Base-by-base conservation (phyloP, 1,140 invertebrate species). In the Drosophila simulans region DNA sequence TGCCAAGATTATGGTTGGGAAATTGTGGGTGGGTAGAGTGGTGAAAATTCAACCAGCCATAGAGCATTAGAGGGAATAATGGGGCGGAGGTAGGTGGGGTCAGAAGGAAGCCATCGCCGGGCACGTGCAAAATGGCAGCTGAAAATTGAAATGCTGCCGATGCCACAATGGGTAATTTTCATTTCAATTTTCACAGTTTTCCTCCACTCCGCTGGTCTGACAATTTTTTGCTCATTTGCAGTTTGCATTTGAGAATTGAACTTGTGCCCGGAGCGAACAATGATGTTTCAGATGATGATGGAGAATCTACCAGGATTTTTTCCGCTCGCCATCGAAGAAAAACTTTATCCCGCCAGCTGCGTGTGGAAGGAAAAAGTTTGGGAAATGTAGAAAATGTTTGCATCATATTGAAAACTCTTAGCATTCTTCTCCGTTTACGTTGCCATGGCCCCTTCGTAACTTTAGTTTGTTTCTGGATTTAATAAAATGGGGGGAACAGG, bases 121-220 rank as follows among this genome's bases (percentile, higher is more conserved):
- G 79, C 84, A 89, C 84, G 84, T 88, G 84, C 84, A 89, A 77
- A 72, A 83, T 88, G 83, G 79, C 65, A 83, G 55, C 76, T 79
- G 57, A 80, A 80, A 88, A 89, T 89, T 89, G 79, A 88, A 80
- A 89, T 73, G 80, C 68, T 83, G 84, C 74, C 63, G 66, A 76
- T 80, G 85, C 84, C 84, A 89, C 80, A 91, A 91, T 91, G 84
- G 89, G 88, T 91, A 91, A 91, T 91, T 91, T 91, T 91, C 89
- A 89, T 91, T 91, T 91, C 89, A 91, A 91, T 91, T 91, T 82
- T 91, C 89, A 68, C 88, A 85, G 80, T 90, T 90, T 84, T 74
- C 49, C 69, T 63, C 63, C 43, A 48, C 59, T 40, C 10, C 15
- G 7, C 27, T 39, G 11, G 20, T 22, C 63, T 48, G 46, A 68